Evolutionary conservation across 2,888 invertebrate species (phyloP), one percentile per base, ranked within the genome.

Genomic region (Plebejus melissa): DNA sequence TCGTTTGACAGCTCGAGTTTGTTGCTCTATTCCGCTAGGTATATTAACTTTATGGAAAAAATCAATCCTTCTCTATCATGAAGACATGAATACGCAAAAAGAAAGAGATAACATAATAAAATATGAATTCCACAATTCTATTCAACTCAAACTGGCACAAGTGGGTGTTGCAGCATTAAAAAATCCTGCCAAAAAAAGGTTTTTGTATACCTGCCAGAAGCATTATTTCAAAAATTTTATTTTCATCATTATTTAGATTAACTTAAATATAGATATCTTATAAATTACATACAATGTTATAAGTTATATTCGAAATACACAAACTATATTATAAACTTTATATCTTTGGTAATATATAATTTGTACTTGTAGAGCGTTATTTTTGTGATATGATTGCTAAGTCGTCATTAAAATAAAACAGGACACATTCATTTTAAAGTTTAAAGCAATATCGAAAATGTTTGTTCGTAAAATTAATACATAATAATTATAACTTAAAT

Each of bases 321-420:
- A 41, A 70, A 70, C 70, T 70, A 70, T 41, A 41, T 70, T 9
- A 70, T 70, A 70, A 41, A 70, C 70, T 70, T 70, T 72, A 80
- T 65, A 74, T 83, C 84, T 83, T 84, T 85, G 85, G 86, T 86
- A 84, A 85, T 81, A 78, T 80, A 78, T 76, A 80, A 79, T 85
- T 86, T 86, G 86, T 85, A 86, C 86, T 85, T 84, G 70, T 41
- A 70, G 41, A 70, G 38, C 38, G 22, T 41, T 69, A 5, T 41
- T 41, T 70, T 70, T 70, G 38, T 70, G 70, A 70, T 70, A 70
- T 70, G 70, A 70, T 70, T 41, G n/a, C 28, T 32, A 13, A 32
- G 32, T 65, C 28, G 65, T 65, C 65, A 65, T 65, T 60, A 60
- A 28, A 32, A 65, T 32, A 65, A 36, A 13, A 65, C 32, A 16